A percentile compares a stretch with the other conserved stretches of the same genome.
Evolutionary conservation across 2,113 vertebrate genomes (phyloP).

Genomic region (Micronisus gabar): DNA sequence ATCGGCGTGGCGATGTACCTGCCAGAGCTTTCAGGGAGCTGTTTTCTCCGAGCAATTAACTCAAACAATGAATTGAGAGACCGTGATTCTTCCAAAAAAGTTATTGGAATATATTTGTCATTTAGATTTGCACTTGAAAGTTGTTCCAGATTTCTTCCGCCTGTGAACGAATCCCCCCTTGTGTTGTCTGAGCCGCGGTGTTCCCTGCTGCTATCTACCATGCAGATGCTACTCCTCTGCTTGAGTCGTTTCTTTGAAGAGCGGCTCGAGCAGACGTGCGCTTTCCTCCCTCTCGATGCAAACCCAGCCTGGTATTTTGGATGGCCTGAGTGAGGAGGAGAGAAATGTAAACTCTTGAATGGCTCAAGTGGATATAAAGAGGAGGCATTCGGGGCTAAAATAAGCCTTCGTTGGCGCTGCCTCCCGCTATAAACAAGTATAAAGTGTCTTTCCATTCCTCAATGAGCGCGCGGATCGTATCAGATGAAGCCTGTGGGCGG

Average conservation of each 20-base stretch:
- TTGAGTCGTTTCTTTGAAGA: rapidly evolving
- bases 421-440: neutral
- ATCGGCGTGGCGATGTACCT: neutral
- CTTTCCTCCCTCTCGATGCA: neutral
- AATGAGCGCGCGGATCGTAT: rapidly evolving
- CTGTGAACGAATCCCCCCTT: no score
- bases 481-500: neutral
- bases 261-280: rapidly evolving
- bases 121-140: neutral
- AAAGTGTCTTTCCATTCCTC: neutral
- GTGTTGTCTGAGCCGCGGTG: rapidly evolving
- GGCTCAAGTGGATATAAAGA: neutral
- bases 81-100: neutral
- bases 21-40: neutral
- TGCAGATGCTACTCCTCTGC: neutral
- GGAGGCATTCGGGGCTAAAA: neutral
- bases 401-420: neutral
- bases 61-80: neutral
- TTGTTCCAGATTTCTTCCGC: neutral
- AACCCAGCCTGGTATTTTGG: neutral
- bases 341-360: neutral
- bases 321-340: neutral
- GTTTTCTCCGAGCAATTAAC: neutral
- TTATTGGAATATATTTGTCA: neutral
- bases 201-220: rapidly evolving